Percentiles rank a stretch among this genome's conserved stretches.
Conservation (phyloP, 2,888 invertebrate species). For the Rhogogaster chlorosoma region DNA sequence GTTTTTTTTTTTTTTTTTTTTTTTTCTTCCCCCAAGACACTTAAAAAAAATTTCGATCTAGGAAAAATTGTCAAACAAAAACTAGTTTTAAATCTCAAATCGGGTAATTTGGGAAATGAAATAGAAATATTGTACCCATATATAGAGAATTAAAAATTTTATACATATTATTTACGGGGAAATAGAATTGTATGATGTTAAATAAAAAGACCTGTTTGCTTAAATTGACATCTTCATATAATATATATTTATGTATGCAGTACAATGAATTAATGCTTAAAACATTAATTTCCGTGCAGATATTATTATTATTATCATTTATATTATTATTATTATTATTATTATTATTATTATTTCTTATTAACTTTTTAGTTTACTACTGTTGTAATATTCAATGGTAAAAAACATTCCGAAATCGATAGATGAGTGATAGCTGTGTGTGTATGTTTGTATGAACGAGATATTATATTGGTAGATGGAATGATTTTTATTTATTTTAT, state of each 20-base stretch:
- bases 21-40: not conserved
- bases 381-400: not conserved
- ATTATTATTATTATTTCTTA: slow-evolving; percentile 6
- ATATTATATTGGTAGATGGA: not conserved
- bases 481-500: not conserved
- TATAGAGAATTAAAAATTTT: not conserved
- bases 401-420: not conserved
- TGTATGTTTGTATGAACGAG: not conserved
- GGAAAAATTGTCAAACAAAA: not conserved
- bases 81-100: not conserved
- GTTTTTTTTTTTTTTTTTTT: too few relatives aligned
- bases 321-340: not conserved
- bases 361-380: not conserved
- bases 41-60: not conserved
- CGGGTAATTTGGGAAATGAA: not conserved
- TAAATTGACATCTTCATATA: not conserved
- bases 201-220: slow-evolving; percentile 9
- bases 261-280: not conserved
- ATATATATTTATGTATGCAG: not conserved
- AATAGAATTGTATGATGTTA: slow-evolving; percentile 37
- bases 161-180: slow-evolving; percentile 19
- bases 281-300: not conserved
- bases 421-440: not conserved
- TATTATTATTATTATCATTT: not conserved
- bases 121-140: slow-evolving; percentile 4